A percentile compares a stretch with the other conserved stretches of the same genome.
phyloP scores from a whole-genome alignment of 1,140 invertebrate species.

The Muscidifurax raptorellus region DNA sequence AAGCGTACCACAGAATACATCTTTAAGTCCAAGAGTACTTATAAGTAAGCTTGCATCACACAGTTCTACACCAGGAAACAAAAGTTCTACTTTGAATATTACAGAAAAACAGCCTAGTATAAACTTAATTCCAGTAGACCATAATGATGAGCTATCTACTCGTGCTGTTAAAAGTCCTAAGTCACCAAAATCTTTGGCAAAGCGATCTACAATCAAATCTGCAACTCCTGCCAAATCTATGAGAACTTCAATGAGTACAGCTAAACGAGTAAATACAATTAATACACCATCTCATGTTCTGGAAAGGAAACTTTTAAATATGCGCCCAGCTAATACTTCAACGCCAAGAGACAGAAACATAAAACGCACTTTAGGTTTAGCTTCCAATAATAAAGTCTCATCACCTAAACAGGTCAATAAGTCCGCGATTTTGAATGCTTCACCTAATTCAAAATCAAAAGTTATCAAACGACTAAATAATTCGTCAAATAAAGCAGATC shows the following conservation, averaged over 20 bases:
- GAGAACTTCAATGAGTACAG: background rate
- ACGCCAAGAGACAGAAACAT: slow-evolving; percentile 44
- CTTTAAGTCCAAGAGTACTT: slow-evolving; percentile 55
- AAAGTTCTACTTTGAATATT: background rate
- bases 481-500: slow-evolving; percentile 2
- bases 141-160: background rate
- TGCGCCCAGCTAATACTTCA: slow-evolving; percentile 37
- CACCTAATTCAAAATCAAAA: slow-evolving; percentile 43
- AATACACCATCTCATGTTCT: slow-evolving; percentile 8
- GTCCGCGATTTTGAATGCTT: slow-evolving; percentile 50
- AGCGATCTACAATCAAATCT: background rate
- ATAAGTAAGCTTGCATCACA: slow-evolving; percentile 42
- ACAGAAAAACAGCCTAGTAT: slow-evolving; percentile 30
- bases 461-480: slow-evolving; percentile 41
- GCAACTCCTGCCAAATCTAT: background rate
- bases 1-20: background rate
- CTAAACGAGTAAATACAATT: background rate
- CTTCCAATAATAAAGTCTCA: slow-evolving; percentile 12
- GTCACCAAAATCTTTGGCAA: background rate
- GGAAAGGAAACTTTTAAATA: slow-evolving; percentile 16
- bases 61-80: slow-evolving; percentile 27
- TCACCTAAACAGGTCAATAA: slow-evolving; percentile 30
- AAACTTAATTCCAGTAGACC: slow-evolving; percentile 36
- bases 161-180: background rate
- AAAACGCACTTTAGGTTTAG: background rate